Base-by-base conservation (phyloP, 1,140 invertebrate genomes). In the Panulirus ornatus region DNA sequence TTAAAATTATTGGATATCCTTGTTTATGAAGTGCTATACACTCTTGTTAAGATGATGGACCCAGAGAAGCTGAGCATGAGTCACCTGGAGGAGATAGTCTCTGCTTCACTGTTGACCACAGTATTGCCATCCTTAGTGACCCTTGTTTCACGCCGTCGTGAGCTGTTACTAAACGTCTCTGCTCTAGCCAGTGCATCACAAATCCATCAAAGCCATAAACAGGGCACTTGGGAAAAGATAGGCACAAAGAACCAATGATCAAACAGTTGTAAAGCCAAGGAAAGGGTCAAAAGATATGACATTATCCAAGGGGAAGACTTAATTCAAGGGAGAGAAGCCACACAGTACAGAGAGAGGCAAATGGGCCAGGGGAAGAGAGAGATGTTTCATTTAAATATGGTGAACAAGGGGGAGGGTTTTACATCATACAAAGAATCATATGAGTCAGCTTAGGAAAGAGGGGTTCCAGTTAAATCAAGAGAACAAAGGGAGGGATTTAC, bases 71-170 rank as follows among this genome's bases (percentile, higher is more conserved):
- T 34, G 16, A 27, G 19, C 40, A 51, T n/a, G n/a, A n/a, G 44
- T 36, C 75, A 91, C 86, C 82, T 88, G 44, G 83, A 73, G 19
- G 91, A 82, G 36, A 34, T 54, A 1, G 86, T 81, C 36, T 91
- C 87, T 14, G 87, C 54, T 27, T 91, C 91, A 30, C 71, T 87
- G 19, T 47, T 66, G n/a, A 89, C 40, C 71, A 75, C 75, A 63
- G 86, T 91, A 11, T 91, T 66, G 3, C 91, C 91, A 58, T 88
- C 82, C 27, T 86, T 85, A 9, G 87, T 88, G n/a, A 91, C 86
- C 44, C 87, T 27, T 8, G 91, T 89, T 38, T 91, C 87, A 0
- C 54, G 40, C 11, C 66, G 75, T 0, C 75, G 75, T 3, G 91
- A 78, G n/a, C 82, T 91, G 79, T 89, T 89, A 70, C 88, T 83